Evolutionary conservation across 2,888 invertebrate species (phyloP), one percentile per base, ranked within the genome.

Genomic region (Habroteleia sp.): DNA sequence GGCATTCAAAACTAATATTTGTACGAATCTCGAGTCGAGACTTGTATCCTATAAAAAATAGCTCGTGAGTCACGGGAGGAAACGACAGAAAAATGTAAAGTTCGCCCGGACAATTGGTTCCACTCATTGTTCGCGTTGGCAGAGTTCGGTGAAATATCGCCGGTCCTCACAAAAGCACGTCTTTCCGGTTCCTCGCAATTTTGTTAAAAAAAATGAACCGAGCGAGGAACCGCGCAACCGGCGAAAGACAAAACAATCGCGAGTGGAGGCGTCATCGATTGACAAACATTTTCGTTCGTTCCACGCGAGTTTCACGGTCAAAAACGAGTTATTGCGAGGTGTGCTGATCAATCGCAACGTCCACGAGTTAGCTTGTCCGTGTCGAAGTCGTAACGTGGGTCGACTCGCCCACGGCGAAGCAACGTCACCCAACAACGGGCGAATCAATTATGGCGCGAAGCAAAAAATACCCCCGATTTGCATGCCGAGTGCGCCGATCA

Each of bases 81-180:
- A 58, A 14, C 39, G 39, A 17, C 35, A 44, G 13, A 48, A 56
- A 56, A 63, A 39, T 60, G 52, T 33, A 62, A 46, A 71, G 50
- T 52, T 68, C 42, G 46, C 35, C 29, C 8, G 48, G 48, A 46
- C 72, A 54, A 72, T 56, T 35, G 63, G 63, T 72, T 56, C 56
- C 17, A 50, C n/a, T 41, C 63, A 42, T 72, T 72, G 72, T 71
- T 54, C 23, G 25, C 58, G 42, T 31, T 35, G 72, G 65, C 72
- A 27, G 42, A 31, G 16, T 39, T 50, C 56, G 16, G 48, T 72
- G 54, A 72, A 63, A 63, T 72, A 72, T 63, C 56, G 56, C 3
- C 39, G 35, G 16, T 1, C n/a, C 8, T 23, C 39, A 48, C 41
- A 56, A 63, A 72, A 58, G 56, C 14, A 31, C 50, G 29, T 63